Conservation (phyloP, 2,888 invertebrate genomes). For the Dusona sp. region DNA sequence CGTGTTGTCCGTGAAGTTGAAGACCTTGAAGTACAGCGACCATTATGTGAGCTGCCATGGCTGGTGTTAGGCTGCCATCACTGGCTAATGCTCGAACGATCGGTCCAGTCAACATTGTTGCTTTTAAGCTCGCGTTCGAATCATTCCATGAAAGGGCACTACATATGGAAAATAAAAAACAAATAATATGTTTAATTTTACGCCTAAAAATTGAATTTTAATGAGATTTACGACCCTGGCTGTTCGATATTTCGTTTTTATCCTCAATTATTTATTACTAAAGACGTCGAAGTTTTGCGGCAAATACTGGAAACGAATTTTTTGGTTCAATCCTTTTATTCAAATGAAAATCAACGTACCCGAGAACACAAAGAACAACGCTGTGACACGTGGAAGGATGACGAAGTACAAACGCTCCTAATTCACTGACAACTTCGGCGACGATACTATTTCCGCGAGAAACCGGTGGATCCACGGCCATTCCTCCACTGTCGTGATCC, state of each 20-base stretch:
- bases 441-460: conserved; percentile 83
- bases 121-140: conserved; percentile 92
- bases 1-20: conserved; percentile 95
- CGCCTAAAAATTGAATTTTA: not conserved
- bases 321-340: not conserved
- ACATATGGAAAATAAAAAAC: conserved; percentile 55
- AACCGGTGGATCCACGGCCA: conserved; percentile 88
- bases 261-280: not conserved
- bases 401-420: conserved; percentile 91
- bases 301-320: not conserved
- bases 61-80: conserved; percentile 88
- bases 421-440: conserved; percentile 92
- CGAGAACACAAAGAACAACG: conserved; percentile 88
- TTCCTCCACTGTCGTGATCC: conserved; percentile 89
- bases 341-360: conserved; percentile 78
- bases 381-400: conserved; percentile 88
- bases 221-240: not conserved
- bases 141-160: conserved; percentile 94
- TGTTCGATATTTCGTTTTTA: not conserved
- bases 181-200: not conserved
- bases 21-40: conserved; percentile 92
- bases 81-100: conserved; percentile 89
- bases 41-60: conserved; percentile 91
- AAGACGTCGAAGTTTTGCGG: no score
- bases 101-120: conserved; percentile 91